Conservation (phyloP, 2,888 invertebrate species). For the Eucriotettix oculatus region DNA sequence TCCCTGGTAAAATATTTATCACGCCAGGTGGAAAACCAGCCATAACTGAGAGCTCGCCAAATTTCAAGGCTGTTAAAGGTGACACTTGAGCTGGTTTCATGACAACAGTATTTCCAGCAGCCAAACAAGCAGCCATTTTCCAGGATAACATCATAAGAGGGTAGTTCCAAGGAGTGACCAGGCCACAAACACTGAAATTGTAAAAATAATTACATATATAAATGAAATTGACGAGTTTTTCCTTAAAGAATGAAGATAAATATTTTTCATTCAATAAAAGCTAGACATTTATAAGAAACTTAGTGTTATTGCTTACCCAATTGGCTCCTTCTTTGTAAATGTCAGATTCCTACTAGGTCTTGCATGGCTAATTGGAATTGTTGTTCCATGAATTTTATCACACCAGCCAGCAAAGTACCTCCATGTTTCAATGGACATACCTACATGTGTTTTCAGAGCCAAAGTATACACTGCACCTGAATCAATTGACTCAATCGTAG, state of each 20-base stretch:
- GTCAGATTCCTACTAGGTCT: constrained; percentile 80
- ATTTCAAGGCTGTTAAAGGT: constrained; percentile 85
- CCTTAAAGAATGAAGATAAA: too few species aligned
- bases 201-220: too few species aligned
- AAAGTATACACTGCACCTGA: constrained; percentile 94
- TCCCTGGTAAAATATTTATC: constrained; percentile 81
- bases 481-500: constrained; percentile 84
- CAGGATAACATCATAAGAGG: constrained; percentile 97
- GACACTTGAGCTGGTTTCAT: constrained; percentile 86
- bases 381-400: constrained; percentile 85
- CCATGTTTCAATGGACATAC: constrained; percentile 97
- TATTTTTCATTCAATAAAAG: background rate
- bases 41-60: constrained; percentile 72
- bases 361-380: constrained; percentile 84
- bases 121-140: constrained; percentile 96
- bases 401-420: constrained; percentile 94
- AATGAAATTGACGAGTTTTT: too few species aligned
- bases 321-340: constrained; percentile 77
- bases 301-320: constrained; percentile 41
- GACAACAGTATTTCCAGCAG: constrained; percentile 91
- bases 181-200: constrained; percentile 58
- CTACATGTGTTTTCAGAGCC: constrained; percentile 89
- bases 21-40: constrained; percentile 95
- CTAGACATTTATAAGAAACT: background rate
- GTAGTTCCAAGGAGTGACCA: constrained; percentile 96